Conservation (phyloP, 2,797 vertebrate genomes). For the Brachymystax lenok region DNA sequence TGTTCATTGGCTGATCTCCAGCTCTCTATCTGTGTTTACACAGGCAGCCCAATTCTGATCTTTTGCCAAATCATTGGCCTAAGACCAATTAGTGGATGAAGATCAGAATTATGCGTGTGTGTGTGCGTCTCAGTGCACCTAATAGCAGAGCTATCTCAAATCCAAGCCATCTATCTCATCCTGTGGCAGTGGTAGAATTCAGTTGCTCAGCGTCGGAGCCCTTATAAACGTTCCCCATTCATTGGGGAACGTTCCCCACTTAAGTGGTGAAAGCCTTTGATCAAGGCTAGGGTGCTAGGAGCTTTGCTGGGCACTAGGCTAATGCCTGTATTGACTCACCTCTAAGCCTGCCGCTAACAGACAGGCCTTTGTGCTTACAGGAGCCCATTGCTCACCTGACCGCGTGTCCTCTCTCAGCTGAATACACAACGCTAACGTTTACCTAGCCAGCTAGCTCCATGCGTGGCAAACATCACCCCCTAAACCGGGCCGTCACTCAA, state of each 20-base stretch:
- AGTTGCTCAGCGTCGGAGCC: slow-evolving; percentile 1
- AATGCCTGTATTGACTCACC: slow-evolving; percentile 25
- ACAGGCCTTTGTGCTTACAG: slow-evolving; percentile 48
- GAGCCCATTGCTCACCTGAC: slow-evolving; percentile 38
- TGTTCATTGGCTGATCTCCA: not conserved
- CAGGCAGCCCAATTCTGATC: too few species aligned
- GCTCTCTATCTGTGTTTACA: not conserved
- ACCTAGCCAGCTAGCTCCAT: slow-evolving; percentile 7
- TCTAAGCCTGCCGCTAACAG: slow-evolving; percentile 46
- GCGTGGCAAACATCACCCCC: slow-evolving; percentile 15
- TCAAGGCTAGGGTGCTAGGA: slow-evolving; percentile 34
- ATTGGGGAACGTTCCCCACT: too few species aligned
- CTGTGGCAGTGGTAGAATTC: not conserved
- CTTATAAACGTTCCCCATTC: slow-evolving; percentile 19
- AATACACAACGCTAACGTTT: not conserved
- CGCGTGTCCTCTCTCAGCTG: not conserved
- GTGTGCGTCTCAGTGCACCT: not conserved
- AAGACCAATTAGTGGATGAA: too few species aligned
- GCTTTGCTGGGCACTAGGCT: slow-evolving; percentile 16
- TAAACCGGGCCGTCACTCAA: slow-evolving; percentile 23
- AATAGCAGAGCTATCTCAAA: not conserved
- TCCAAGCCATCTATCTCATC: not conserved
- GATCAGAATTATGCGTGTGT: not conserved
- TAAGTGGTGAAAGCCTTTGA: slow-evolving; percentile 45
- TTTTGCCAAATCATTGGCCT: too few species aligned